Base-by-base conservation (phyloP, 2,888 invertebrate genomes). In the Brachylomia viminalis region DNA sequence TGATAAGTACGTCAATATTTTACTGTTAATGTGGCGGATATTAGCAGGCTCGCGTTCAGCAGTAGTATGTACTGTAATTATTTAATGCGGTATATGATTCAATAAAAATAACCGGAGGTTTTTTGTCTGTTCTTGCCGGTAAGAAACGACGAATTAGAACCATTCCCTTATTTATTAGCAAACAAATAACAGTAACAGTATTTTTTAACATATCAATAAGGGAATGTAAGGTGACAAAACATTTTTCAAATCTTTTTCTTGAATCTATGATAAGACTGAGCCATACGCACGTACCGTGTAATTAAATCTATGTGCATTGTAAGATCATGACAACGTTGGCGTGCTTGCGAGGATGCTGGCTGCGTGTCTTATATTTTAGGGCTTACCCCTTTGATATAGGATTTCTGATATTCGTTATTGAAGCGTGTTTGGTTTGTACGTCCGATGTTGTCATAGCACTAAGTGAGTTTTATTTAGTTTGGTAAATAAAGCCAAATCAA, bases 191-290 rank as follows among this genome's bases (percentile, higher is more conserved):
- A n/a, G n/a, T n/a, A n/a, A n/a, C n/a, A n/a, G n/a, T n/a, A n/a
- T n/a, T n/a, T n/a, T n/a, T n/a, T n/a, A n/a, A n/a, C n/a, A n/a
- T n/a, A n/a, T n/a, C n/a, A n/a, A n/a, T n/a, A n/a, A n/a, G n/a
- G n/a, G n/a, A n/a, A n/a, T n/a, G 45, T 17, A 17, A 42, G 42
- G 1, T 23, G 30, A 30, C 15, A 65, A 30, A 15, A 30, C 13
- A 30, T 23, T 49, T 45, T 30, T 15, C 23, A 49, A 23, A 10
- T 49, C 10, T 8, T 23, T 5, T 49, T 49, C 10, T 49, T 17
- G 15, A 66, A 66, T 66, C 30, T n/a, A 33, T 49, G 33, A 66
- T 33, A 66, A 66, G 23, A 49, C 49, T 49, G 49, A 23, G 66
- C 66, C 66, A 66, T 33, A 49, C 33, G 49, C 66, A 66, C 15